phyloP scores from a whole-genome alignment of 2,888 invertebrate species.

The Mythimna vitellina region DNA sequence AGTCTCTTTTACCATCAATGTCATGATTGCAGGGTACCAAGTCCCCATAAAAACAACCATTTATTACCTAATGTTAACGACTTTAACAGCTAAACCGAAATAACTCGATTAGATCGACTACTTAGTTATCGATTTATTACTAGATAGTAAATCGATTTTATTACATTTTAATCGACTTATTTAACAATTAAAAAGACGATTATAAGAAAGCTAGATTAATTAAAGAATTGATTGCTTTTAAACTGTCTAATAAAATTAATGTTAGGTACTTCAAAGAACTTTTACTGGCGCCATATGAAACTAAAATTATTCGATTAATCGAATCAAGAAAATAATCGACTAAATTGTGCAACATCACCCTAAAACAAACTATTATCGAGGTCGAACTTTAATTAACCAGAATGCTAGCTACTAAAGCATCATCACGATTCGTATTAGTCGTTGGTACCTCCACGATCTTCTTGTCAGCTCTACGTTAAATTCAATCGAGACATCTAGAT shows the following conservation, averaged over 20 bases:
- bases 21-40: too few relatives aligned
- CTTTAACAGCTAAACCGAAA: background rate
- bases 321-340: constrained; percentile 26
- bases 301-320: constrained; percentile 8
- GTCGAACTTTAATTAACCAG: constrained; percentile 27
- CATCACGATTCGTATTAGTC: constrained; percentile 66
- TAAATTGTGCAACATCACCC: background rate
- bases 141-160: constrained; percentile 24
- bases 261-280: too few relatives aligned
- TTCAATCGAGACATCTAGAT: constrained; percentile 66
- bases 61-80: constrained; percentile 9
- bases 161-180: constrained; percentile 34
- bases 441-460: constrained; percentile 60
- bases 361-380: constrained; percentile 2
- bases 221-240: constrained; percentile 26
- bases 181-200: constrained; percentile 23
- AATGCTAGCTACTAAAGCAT: constrained; percentile 46
- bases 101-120: constrained; percentile 15
- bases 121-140: constrained; percentile 27
- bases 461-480: constrained; percentile 63
- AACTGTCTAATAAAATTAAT: constrained; percentile 30
- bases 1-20: too few relatives aligned
- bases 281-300: background rate
- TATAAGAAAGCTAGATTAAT: constrained; percentile 7
- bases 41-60: background rate